Base-by-base conservation (phyloP, 2,113 vertebrate species). In the Elephantulus edwardii region DNA sequence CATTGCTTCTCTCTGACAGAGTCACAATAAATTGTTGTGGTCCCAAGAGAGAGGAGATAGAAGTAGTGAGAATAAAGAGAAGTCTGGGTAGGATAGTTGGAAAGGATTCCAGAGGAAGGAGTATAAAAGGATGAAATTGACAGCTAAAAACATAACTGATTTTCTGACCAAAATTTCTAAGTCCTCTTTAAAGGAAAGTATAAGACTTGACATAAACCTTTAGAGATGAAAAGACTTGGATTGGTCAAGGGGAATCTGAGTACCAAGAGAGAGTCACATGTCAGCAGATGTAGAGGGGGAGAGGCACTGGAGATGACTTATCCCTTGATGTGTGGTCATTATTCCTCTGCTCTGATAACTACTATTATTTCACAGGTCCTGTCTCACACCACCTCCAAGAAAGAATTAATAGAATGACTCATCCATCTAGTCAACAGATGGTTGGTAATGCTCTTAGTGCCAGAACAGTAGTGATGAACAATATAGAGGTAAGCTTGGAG, bases 111-210 rank as follows among this genome's bases (percentile, higher is more conserved):
- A 77, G 74, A 64, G 62, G 70, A 76, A 75, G 40, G 8, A 78
- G 26, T 28, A 42, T 2, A 71, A 5, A 50, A 50, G 1, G 38
- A 24, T 38, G 40, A 70, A 46, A 40, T 20, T 35, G 44, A 50
- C 2, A 26, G 20, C 28, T 66, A 68, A 68, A n/a, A 68, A 17
- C 64, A 68, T 19, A 68, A 7, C 82, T 88, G 28, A 8, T 46
- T 64, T 93, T 78, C 58, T 30, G 44, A 44, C 44, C 56, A 78
- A 75, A 64, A 4, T n/a, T n/a, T 4, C 40, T 35, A 87, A 89
- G 68, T 50, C 26, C 5, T 62, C 74, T 74, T 19, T 46, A 75
- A 35, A 75, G 56, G 17, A 79, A 19, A 17, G 82, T 42, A 26
- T 12, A 48, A 71, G 30, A 79, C 35, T 38, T 85, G 52, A 30